These are phyloP conservation scores for Pseudonaja textilis DNA, from an alignment of 2,113 vertebrate species.

Conservation along the genomic window DNA sequence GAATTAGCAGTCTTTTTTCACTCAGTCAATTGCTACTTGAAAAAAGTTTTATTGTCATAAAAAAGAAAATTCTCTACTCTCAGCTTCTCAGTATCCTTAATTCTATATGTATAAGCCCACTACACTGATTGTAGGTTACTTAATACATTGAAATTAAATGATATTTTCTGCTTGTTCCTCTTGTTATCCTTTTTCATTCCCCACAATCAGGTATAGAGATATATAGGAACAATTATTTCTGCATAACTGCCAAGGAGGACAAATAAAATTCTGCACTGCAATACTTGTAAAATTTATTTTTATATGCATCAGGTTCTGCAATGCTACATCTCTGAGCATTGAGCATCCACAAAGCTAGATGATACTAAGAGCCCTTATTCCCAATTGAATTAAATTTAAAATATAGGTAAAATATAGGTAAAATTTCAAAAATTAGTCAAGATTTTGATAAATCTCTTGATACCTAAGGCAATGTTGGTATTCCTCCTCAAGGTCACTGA, in stretches of 20 bases:
- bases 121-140: background rate
- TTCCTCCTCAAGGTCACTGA: background rate
- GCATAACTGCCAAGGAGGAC: background rate
- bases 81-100: background rate
- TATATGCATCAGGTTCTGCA: background rate
- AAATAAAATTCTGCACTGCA: background rate
- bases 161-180: background rate
- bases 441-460: background rate
- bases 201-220: background rate
- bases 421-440: background rate
- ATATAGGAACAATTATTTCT: background rate
- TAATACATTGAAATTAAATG: background rate
- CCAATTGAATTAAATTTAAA: background rate
- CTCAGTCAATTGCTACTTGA: background rate
- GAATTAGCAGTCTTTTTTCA: constrained; percentile 10
- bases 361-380: background rate
- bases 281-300: background rate
- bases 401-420: background rate
- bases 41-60: constrained; percentile 10
- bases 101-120: background rate
- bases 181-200: background rate
- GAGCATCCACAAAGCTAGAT: background rate
- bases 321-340: background rate
- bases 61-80: background rate
- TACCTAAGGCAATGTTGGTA: background rate